phyloP scores from a whole-genome alignment of 2,888 invertebrate species.

The Oscheius sp. region DNA sequence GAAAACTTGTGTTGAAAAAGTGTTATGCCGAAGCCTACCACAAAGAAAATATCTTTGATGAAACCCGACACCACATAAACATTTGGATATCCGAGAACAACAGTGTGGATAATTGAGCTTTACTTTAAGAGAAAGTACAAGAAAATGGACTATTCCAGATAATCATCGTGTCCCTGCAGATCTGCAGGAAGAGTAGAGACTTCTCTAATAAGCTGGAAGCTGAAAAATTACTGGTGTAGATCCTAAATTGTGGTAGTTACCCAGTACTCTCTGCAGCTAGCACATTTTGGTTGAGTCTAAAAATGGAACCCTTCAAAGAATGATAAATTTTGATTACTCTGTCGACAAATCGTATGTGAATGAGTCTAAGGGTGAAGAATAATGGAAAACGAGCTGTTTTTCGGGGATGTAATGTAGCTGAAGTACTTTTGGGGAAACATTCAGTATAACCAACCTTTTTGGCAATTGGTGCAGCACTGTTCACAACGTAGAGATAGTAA shows the following conservation, averaged over 20 bases:
- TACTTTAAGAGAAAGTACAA: no score
- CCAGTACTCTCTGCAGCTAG: constrained; percentile 17
- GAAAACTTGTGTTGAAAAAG: no score
- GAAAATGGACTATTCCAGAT: no score
- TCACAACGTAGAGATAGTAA: constrained; percentile 29
- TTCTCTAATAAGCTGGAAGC: background rate
- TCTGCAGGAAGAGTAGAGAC: no score
- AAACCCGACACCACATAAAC: no score
- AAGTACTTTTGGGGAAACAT: background rate
- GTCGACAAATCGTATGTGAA: background rate
- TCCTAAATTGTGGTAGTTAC: background rate
- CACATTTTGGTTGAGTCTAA: constrained; percentile 31
- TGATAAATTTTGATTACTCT: background rate
- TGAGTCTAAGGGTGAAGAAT: background rate
- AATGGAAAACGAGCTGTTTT: constrained; percentile 5
- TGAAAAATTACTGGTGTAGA: background rate
- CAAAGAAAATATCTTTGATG: no score
- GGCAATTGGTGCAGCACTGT: background rate
- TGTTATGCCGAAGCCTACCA: no score
- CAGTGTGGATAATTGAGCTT: no score
- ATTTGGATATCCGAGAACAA: no score
- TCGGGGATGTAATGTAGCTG: constrained; percentile 16
- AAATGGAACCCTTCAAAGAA: background rate
- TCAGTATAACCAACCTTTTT: constrained; percentile 3
- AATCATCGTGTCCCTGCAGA: no score